These are phyloP conservation scores for Oceanodroma tethys DNA, from an alignment of 2,113 vertebrate species.

Conservation along the genomic window DNA sequence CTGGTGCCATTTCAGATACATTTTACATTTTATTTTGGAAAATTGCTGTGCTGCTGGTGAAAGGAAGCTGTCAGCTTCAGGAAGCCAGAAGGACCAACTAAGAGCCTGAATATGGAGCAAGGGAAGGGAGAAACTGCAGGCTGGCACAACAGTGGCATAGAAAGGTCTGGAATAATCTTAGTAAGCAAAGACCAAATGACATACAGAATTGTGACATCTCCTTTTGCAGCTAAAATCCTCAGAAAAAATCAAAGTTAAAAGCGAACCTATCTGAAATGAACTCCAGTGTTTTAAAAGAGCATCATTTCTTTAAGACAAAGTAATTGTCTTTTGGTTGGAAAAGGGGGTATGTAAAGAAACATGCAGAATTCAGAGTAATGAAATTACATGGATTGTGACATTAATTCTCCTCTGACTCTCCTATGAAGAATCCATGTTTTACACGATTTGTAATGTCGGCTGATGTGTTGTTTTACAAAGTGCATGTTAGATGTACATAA, in stretches of 20 bases:
- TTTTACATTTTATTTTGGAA: neutral
- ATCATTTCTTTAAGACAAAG: neutral
- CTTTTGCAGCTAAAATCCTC: neutral
- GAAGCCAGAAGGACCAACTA: neutral
- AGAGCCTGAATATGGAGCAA: neutral
- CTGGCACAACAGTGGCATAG: neutral
- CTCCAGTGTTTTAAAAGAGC: neutral
- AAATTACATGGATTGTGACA: neutral
- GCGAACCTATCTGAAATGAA: neutral
- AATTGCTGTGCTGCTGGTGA: neutral
- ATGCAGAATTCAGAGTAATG: neutral
- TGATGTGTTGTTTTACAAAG: neutral
- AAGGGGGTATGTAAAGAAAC: neutral
- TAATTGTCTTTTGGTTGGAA: neutral
- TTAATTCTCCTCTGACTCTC: neutral
- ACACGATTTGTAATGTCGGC: rapidly evolving
- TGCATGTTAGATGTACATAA: rapidly evolving
- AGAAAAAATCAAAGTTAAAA: neutral
- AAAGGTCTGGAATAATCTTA: neutral
- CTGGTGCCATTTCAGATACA: neutral
- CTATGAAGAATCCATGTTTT: neutral
- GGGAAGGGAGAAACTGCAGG: neutral
- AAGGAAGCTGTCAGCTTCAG: neutral
- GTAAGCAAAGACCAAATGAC: neutral
- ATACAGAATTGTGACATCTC: neutral